Percentiles rank a stretch among this genome's conserved stretches.
phyloP scores from a whole-genome alignment of 2,113 vertebrate species.

The Suricata suricatta region DNA sequence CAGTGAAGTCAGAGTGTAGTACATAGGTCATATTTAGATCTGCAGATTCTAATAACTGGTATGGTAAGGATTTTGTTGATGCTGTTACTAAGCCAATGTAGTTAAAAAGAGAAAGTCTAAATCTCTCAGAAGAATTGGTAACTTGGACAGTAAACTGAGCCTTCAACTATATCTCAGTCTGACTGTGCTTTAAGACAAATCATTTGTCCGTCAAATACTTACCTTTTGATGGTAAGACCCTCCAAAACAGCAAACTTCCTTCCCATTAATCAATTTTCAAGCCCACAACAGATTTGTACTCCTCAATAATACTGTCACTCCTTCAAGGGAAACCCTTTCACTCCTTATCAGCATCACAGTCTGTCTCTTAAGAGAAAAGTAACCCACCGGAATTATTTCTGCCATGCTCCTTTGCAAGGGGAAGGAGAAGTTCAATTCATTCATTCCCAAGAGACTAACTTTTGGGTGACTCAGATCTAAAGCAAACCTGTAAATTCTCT shows the following conservation, averaged over 20 bases:
- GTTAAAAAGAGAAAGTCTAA: constrained; percentile 26
- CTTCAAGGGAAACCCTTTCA: constrained; percentile 24
- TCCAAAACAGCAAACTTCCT: background rate
- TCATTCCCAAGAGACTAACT: constrained; percentile 13
- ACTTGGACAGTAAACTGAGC: background rate
- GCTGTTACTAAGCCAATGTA: background rate
- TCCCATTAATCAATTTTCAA: constrained; percentile 6
- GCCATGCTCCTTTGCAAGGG: background rate
- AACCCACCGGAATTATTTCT: constrained; percentile 23
- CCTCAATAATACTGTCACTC: background rate
- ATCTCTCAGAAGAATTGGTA: background rate
- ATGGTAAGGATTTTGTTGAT: background rate
- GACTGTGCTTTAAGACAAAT: background rate
- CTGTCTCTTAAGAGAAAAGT: background rate
- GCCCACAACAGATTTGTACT: background rate
- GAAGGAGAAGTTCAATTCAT: background rate
- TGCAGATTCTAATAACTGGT: background rate
- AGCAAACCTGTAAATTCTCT: background rate
- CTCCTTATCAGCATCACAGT: constrained; percentile 25
- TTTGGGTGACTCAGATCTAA: background rate
- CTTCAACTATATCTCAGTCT: background rate
- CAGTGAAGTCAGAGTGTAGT: background rate
- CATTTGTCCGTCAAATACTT: background rate
- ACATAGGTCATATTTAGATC: background rate
- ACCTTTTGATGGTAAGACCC: constrained; percentile 25